phyloP scores from a whole-genome alignment of 2,113 vertebrate genomes.

The Trochalopteron elliotii region DNA sequence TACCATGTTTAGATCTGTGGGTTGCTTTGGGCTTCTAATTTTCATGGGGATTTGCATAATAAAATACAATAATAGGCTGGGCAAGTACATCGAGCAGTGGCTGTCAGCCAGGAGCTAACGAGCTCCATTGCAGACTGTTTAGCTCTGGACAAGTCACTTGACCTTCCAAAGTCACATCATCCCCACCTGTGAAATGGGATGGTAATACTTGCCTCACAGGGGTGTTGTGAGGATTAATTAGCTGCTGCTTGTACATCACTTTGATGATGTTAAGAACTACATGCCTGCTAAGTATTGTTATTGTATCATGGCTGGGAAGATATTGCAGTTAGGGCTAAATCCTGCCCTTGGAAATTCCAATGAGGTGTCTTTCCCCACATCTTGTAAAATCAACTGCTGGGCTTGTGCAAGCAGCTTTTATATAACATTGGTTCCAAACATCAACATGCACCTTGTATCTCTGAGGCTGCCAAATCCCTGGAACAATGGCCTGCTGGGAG shows the following conservation, averaged over 20 bases:
- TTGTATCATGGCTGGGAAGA: constrained; percentile 30
- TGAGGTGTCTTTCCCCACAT: neutral
- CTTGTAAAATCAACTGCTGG: constrained; percentile 30
- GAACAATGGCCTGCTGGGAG: neutral
- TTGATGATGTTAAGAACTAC: constrained; percentile 60
- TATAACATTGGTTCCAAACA: constrained; percentile 15
- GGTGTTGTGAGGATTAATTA: constrained; percentile 62
- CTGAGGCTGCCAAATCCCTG: constrained; percentile 1
- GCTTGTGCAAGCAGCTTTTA: constrained; percentile 22
- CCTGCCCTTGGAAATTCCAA: constrained; percentile 11
- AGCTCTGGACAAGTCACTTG: constrained; percentile 33
- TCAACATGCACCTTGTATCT: neutral
- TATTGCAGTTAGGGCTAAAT: constrained; percentile 22
- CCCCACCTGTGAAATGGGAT: neutral
- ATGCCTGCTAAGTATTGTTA: constrained; percentile 53
- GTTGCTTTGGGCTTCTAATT: constrained; percentile 51
- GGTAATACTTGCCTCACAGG: constrained; percentile 56
- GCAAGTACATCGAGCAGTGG: neutral
- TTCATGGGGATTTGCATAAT: constrained; percentile 39
- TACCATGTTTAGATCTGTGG: neutral
- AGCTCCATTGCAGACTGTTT: constrained; percentile 6
- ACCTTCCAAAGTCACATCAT: constrained; percentile 25
- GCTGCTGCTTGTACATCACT: constrained; percentile 36
- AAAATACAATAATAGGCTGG: constrained; percentile 7
- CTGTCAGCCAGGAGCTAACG: constrained; percentile 11